phyloP scores from a whole-genome alignment of 2,113 vertebrate species.

The Ardeotis arabs region DNA sequence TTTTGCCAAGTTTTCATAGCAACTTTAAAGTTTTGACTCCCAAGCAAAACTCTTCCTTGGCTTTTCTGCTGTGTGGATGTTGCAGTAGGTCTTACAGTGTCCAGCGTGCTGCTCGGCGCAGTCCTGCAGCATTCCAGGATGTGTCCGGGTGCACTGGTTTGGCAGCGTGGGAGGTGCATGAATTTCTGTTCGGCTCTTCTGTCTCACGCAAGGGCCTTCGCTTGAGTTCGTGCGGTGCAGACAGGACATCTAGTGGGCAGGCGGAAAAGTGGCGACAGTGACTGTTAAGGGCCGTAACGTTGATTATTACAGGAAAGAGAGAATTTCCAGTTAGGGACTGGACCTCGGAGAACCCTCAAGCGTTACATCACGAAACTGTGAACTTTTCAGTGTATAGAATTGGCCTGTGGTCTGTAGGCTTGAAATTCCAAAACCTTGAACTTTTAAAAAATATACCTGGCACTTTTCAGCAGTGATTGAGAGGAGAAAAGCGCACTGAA shows the following conservation, averaged over 20 bases:
- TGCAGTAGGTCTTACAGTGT: neutral
- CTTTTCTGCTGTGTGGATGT: neutral
- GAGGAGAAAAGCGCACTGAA: neutral
- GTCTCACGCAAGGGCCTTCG: neutral
- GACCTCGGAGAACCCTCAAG: neutral
- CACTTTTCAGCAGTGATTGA: neutral
- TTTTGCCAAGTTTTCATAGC: neutral
- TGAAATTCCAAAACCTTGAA: neutral
- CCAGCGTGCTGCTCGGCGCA: neutral
- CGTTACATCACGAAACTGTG: neutral
- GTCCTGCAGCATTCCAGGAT: neutral
- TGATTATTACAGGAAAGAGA: neutral
- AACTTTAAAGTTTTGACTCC: neutral
- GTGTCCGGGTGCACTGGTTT: too few species aligned
- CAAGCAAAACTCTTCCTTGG: neutral
- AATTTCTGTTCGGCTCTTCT: neutral
- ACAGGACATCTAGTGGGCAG: slow-evolving; percentile 26
- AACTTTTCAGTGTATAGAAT: neutral
- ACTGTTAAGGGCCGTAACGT: too few species aligned
- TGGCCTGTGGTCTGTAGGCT: neutral
- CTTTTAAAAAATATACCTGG: neutral
- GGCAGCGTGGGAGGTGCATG: neutral
- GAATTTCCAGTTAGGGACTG: neutral
- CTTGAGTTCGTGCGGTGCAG: neutral
- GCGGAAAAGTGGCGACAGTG: neutral